Conservation (phyloP, 2,113 vertebrate genomes). For the Centrocercus urophasianus region DNA sequence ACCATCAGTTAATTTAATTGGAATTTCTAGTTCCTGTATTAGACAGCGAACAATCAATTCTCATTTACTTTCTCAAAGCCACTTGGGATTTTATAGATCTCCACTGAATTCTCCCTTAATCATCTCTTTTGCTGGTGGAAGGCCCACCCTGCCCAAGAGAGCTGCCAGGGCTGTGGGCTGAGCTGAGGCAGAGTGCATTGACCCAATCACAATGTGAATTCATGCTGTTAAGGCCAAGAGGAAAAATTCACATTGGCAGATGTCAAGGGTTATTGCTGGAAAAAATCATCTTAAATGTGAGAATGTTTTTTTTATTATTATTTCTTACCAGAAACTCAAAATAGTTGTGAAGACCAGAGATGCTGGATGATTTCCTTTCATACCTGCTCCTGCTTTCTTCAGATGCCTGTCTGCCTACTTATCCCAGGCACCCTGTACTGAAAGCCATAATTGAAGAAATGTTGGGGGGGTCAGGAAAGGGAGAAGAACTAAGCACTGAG, state of each 20-base stretch:
- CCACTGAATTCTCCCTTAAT: background rate
- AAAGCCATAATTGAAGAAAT: background rate
- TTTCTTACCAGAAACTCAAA: background rate
- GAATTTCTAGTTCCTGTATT: background rate
- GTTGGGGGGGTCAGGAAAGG: background rate
- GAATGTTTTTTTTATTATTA: background rate
- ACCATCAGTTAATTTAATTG: background rate
- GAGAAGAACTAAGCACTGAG: background rate
- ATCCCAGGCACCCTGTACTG: background rate
- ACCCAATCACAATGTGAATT: background rate
- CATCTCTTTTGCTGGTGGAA: background rate
- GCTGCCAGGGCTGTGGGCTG: rapidly evolving
- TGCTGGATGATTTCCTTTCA: background rate
- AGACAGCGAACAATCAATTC: background rate
- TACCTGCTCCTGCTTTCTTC: background rate
- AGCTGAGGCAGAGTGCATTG: rapidly evolving
- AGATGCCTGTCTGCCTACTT: background rate
- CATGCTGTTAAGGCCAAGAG: background rate
- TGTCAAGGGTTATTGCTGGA: background rate
- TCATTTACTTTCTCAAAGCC: background rate
- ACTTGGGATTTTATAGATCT: background rate
- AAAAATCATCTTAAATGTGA: background rate
- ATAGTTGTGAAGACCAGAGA: background rate
- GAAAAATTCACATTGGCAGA: background rate
- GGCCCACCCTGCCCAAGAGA: background rate